Evolutionary conservation across 2,888 invertebrate genomes (phyloP).

Genomic region (Machimus rusticus): DNA sequence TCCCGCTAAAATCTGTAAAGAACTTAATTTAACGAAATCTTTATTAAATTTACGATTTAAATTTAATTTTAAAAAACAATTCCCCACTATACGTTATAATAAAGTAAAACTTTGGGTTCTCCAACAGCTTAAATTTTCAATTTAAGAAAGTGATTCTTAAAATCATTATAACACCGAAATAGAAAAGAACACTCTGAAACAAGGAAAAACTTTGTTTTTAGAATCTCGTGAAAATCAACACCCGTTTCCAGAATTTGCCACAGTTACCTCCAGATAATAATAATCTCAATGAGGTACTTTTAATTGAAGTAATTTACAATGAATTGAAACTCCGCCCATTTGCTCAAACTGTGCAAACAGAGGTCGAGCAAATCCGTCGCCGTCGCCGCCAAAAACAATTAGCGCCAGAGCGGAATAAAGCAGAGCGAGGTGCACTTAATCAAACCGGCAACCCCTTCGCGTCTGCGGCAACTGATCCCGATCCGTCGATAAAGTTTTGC

Average conservation of each 20-base stretch:
- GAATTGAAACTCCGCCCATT: neutral
- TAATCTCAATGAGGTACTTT: neutral
- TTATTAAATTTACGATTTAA: no score
- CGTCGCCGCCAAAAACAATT: neutral
- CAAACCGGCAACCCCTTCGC: neutral
- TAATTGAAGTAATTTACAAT: neutral
- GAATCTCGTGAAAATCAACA: neutral
- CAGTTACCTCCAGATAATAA: neutral
- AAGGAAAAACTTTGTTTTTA: neutral
- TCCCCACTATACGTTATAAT: no score
- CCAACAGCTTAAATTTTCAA: neutral
- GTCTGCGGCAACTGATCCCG: neutral
- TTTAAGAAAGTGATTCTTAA: neutral
- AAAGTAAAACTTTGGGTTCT: neutral
- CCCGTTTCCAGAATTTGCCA: neutral
- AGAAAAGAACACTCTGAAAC: neutral
- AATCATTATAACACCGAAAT: neutral
- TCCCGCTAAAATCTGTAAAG: no score
- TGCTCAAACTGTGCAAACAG: neutral
- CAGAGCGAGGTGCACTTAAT: neutral
- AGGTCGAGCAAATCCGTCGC: neutral
- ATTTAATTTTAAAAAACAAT: no score
- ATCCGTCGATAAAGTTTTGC: neutral
- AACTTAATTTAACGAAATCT: no score
- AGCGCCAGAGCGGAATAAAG: neutral